A percentile compares a stretch with the other conserved stretches of the same genome.
Evolutionary conservation across 2,113 vertebrate genomes (phyloP).

Genomic region (Pterocles burchelli): DNA sequence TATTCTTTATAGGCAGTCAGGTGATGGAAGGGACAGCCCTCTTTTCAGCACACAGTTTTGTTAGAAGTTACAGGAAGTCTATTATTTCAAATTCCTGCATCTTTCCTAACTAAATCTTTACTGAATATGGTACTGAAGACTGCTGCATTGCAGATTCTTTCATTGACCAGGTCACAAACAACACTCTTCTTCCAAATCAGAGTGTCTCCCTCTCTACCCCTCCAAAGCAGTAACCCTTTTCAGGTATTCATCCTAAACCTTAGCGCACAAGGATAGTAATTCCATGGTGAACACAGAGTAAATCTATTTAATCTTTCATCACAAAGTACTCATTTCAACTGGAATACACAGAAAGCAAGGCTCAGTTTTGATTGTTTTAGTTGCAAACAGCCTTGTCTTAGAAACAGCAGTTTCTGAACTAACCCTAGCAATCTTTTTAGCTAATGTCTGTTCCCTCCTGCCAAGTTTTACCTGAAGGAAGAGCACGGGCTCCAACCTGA

Average conservation of each 20-base stretch:
- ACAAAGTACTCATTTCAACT: background rate
- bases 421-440: background rate
- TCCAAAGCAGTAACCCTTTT: background rate
- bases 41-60: background rate
- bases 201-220: background rate
- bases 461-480: conserved; percentile 18
- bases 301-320: background rate
- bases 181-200: background rate
- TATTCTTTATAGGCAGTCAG: background rate
- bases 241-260: background rate
- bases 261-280: background rate
- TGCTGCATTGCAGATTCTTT: conserved; percentile 14
- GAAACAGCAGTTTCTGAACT: background rate
- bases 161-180: background rate
- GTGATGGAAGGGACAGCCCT: background rate
- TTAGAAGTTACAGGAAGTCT: background rate
- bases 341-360: background rate
- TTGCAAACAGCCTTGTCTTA: background rate
- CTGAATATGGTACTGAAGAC: background rate
- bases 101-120: background rate
- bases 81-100: background rate
- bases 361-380: background rate
- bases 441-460: background rate
- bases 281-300: background rate
- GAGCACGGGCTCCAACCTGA: background rate